Base-by-base conservation (phyloP, 2,888 invertebrate genomes). In the Lithodes maja region DNA sequence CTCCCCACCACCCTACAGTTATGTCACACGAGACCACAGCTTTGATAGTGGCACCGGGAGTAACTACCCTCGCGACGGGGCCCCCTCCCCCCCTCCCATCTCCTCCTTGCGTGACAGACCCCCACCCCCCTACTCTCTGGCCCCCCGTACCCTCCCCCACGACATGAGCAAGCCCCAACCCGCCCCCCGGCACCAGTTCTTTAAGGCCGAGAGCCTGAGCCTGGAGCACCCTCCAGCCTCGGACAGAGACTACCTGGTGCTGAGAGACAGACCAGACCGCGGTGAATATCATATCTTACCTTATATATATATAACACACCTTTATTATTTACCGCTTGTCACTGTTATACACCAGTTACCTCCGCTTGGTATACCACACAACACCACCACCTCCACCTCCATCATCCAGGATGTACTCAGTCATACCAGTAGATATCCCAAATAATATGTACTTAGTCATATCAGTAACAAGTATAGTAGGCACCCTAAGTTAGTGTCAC, bases 151-250 rank as follows among this genome's bases (percentile, higher is more conserved):
- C 86, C 78, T 88, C 69, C 89, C 85, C 85, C 85, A 89, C 85
- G 85, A 85, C 74, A 85, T 83, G 82, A 86, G 89, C 71, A 85
- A 88, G 77, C 90, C 90, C 77, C 84, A 89, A 79, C 92, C 90
- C 54, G 90, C 90, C 80, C 90, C 90, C 49, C 89, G 90, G 54
- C 90, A 90, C 85, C 90, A 92, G 74, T 92, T 92, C 88, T 91
- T 91, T 85, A 92, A 92, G 90, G 92, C 92, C 54, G 92, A 92
- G 90, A 92, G 92, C 82, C 87, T 92, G 83, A 92, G 90, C 88
- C 91, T 91, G 55, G 86, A 87, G 84, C 90, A 86, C 54, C 68
- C 68, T 61, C 86, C 81, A 82, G 89, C 86, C 80, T 89, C 88
- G 74, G 88, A 89, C 88, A 80, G 84, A 81, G 88, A 89, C 85